A percentile compares a stretch with the other conserved stretches of the same genome.
These are phyloP conservation scores for Stylophora pistillata DNA, from an alignment of 64 coral and sea anemone species.

Conservation along the genomic window DNA sequence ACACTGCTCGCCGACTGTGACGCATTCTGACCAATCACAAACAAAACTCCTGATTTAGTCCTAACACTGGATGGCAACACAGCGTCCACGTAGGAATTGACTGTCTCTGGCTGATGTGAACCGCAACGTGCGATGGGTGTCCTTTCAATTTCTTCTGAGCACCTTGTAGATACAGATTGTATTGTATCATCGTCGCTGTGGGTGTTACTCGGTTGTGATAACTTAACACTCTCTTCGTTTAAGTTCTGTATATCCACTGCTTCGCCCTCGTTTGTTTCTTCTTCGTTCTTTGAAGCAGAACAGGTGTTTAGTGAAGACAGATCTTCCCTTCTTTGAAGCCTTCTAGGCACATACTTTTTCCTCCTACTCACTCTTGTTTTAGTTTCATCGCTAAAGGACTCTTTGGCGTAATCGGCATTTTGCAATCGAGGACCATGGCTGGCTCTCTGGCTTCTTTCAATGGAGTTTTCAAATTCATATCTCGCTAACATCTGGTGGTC, in stretches of 20 bases:
- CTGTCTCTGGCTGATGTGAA: neutral
- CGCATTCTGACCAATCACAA: neutral
- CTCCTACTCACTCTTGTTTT: slow-evolving; percentile 5
- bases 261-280: neutral
- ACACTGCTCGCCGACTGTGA: neutral
- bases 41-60: too few relatives aligned
- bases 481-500: neutral
- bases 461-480: too few relatives aligned
- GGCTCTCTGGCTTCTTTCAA: neutral
- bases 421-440: neutral
- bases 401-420: neutral
- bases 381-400: neutral
- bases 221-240: neutral
- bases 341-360: slow-evolving; percentile 20
- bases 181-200: neutral
- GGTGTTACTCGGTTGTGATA: neutral
- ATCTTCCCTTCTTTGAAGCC: neutral
- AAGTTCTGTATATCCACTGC: neutral
- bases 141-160: neutral
- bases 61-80: too few relatives aligned
- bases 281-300: neutral
- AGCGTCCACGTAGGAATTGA: neutral
- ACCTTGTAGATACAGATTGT: neutral
- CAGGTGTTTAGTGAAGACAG: neutral
- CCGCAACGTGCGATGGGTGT: neutral